Evolutionary conservation across 2,113 vertebrate species (phyloP), one percentile per base, ranked within the genome.

Genomic region (Syngnathus scovelli): DNA sequence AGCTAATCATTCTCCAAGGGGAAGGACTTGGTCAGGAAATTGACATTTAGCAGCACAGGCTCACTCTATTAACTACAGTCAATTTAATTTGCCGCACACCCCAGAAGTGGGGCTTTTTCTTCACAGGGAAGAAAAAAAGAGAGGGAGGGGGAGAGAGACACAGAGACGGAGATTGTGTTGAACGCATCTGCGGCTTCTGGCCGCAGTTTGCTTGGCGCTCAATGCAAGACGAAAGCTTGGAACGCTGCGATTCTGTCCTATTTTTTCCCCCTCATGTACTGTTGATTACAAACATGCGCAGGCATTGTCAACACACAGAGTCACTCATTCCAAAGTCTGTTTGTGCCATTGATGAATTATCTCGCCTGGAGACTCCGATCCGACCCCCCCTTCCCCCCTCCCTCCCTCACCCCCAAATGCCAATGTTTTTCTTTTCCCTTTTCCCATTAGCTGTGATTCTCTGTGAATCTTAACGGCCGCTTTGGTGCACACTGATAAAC

Each of bases 41-140:
- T 92, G 91, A 91, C 91, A 90, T 92, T 91, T 90, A 92, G 85
- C 86, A 90, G 87, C 89, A 88, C 85, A 85, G 88, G 84, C 89
- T 88, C 90, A 91, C 88, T 92, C 89, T 92, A 91, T 92, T 92
- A 93, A 91, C 90, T 91, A 90, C 90, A 90, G 89, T 91, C 90
- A 88, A 92, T 91, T 89, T 88, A 90, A 92, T 92, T 93, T 92
- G 86, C 88, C 78, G 79, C 89, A 89, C 88, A 88, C 83, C 88
- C 86, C 84, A 90, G 85, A 89, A 90, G 89, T 89, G 88, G 88
- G 78, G 74, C 81, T 77, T 77, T 76, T 90, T 87, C 78, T 82
- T 75, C 86, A 83, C 81, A 86, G 71, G 39, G 77, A 69, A 33
- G 27, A 33, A 33, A 33, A 70, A 70, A 76, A 69, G 8, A 67